Evolutionary conservation across 2,113 vertebrate species (phyloP), one percentile per base, ranked within the genome.

Genomic region (Mobula birostris): DNA sequence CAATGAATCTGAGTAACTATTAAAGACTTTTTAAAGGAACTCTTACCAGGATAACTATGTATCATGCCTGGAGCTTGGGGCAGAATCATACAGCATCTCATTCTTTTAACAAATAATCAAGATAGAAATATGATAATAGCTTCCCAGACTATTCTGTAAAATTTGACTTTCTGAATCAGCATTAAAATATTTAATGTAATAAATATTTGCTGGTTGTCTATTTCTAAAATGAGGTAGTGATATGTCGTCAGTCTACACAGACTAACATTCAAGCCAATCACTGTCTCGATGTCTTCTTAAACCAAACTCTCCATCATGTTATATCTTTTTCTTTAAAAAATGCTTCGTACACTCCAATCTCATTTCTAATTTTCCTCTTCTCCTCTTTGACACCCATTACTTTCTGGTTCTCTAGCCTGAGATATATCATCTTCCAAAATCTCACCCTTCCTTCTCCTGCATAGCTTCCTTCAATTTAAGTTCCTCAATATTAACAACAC

Each of bases 11-110:
- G 95, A 0, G 32, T 94, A 94, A 95, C 94, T 95, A 94, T 6
- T 0, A 94, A 94, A 95, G 95, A 58, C 90, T 95, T 88, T 94
- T 96, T 95, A 61, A 94, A 6, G 11, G 95, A 95, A 95, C 96
- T 94, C 95, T 96, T 95, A 96, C 95, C 1, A 0, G 94, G 94
- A 95, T 94, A 94, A 0, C 83, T 94, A 95, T 29, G 2, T 88
- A 94, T 95, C 96, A 95, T 95, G 94, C 12, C 0, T 0, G 93
- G 87, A 70, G 36, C 11, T 27, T 0, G 19, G 12, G 2, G 3
- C 27, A 9, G 36, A 56, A 93, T 27, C 74, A 19, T 74, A 48
- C 24, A 56, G 68, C 19, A 74, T 21, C 36, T 7, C 91, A 56
- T 93, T 93, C 70, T 17, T 93, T 74, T 66, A 56, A 40, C 19